Evolutionary conservation across 2,888 invertebrate species (phyloP).

Genomic region (Ennomos quercinarius): DNA sequence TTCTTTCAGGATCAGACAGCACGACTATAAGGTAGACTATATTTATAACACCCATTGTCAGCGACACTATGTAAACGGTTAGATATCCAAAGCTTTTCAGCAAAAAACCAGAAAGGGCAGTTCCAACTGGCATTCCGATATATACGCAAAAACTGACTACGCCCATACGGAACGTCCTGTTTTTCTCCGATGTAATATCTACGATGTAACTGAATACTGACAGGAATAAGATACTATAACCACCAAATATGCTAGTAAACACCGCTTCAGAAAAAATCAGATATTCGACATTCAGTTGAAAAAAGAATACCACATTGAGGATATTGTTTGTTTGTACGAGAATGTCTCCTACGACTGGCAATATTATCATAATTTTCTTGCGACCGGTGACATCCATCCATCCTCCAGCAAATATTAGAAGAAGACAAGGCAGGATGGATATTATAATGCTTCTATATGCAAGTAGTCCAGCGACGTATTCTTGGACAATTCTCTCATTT

Average conservation of each 20-base stretch:
- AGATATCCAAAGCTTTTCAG: slow-evolving; percentile 52
- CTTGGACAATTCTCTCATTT: slow-evolving; percentile 83
- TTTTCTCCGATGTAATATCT: slow-evolving; percentile 67
- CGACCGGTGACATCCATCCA: slow-evolving; percentile 74
- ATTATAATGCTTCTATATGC: slow-evolving; percentile 91
- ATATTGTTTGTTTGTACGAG: slow-evolving; percentile 56
- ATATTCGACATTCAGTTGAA: slow-evolving; percentile 61
- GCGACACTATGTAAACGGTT: slow-evolving; percentile 15
- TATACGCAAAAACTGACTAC: slow-evolving; percentile 48
- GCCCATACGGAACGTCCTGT: slow-evolving; percentile 76
- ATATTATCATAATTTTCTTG: slow-evolving; percentile 70
- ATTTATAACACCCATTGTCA: slow-evolving; percentile 13
- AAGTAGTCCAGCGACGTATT: slow-evolving; percentile 88
- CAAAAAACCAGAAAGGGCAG: slow-evolving; percentile 38
- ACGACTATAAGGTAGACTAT: slow-evolving; percentile 14
- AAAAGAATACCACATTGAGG: slow-evolving; percentile 63
- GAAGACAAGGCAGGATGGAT: slow-evolving; percentile 88
- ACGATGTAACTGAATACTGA: slow-evolving; percentile 73
- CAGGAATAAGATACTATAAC: slow-evolving; percentile 59
- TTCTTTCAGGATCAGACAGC: slow-evolving; percentile 60
- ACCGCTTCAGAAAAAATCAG: slow-evolving; percentile 60
- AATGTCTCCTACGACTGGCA: slow-evolving; percentile 66
- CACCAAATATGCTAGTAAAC: slow-evolving; percentile 49
- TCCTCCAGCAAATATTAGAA: slow-evolving; percentile 85
- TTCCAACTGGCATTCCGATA: slow-evolving; percentile 40